Base-by-base conservation (phyloP, 2,888 invertebrate genomes). In the Acleris literana region DNA sequence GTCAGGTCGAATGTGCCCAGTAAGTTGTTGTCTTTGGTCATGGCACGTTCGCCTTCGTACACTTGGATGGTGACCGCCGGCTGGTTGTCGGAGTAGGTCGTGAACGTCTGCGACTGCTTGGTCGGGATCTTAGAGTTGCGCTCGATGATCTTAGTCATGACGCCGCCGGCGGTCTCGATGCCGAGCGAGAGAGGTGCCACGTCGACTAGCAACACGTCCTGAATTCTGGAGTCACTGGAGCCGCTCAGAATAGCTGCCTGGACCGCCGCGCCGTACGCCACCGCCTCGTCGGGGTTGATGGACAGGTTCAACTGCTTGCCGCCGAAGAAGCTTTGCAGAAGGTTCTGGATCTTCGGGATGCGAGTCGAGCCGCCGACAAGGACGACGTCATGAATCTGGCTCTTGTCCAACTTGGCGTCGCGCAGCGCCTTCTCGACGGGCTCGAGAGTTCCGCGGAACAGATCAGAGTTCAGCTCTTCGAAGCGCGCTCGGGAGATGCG, bases 41-140 rank as follows among this genome's bases (percentile, higher is more conserved):
- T 94, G 17, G 95, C 94, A 29, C 96, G 88, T 83, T 95, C 95
- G 13, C 95, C 95, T 81, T 96, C 95, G 74, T 91, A 94, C 44
- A 95, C 95, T 79, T 95, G 94, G 55, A 95, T 93, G 16, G 93
- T 93, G 16, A 95, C 95, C 0, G 93, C 95, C 0, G 95, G 93
- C 80, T 96, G 96, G 82, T 96, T 96, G 85, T 96, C 96, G 0
- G 95, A 83, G 77, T 95, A 96, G 0, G 96, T 96, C 33, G 96
- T 94, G 85, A 96, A 96, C 0, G 93, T 94, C 79, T 95, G 93
- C 0, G 93, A 86, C 77, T 94, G 94, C 75, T 94, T 95, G 83
- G 94, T 94, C 0, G 95, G 95, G 70, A 95, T 95, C 72, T 94
- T 87, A 18, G 90, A 82, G 80, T 95, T 95, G 72, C 95, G 87